phyloP scores from a whole-genome alignment of 2,797 vertebrate genomes.

The Poecilia velifera region DNA sequence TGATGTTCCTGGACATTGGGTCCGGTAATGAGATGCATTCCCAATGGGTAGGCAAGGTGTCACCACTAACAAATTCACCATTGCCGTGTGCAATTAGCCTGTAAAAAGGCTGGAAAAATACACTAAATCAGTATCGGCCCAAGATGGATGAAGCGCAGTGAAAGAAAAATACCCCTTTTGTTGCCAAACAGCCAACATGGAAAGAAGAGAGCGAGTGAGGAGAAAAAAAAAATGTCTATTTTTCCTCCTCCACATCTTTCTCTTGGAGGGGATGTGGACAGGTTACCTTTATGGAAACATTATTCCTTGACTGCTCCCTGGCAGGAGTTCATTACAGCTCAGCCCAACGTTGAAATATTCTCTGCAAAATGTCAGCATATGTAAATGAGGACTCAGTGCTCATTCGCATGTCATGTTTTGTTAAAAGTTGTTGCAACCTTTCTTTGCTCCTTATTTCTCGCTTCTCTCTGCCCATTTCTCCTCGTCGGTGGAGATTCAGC shows the following conservation, averaged over 20 bases:
- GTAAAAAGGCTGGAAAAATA: conserved; percentile 92
- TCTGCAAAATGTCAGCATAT: conserved; percentile 99
- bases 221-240: conserved; percentile 73
- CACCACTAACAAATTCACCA: conserved; percentile 99
- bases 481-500: conserved; percentile 20
- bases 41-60: conserved; percentile 94
- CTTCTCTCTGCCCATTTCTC: conserved; percentile 44
- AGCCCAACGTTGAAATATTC: conserved; percentile 96
- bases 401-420: conserved; percentile 88
- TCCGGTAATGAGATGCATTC: conserved; percentile 98
- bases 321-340: conserved; percentile 99
- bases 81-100: conserved; percentile 95
- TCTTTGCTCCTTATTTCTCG: conserved; percentile 69
- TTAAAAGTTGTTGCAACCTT: conserved; percentile 88
- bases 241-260: conserved; percentile 90
- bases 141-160: conserved; percentile 88
- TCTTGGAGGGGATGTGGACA: conserved; percentile 93
- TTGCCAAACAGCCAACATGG: conserved; percentile 74
- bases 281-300: conserved; percentile 99
- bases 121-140: conserved; percentile 89
- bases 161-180: conserved; percentile 79
- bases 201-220: conserved; percentile 42
- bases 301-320: conserved; percentile 97
- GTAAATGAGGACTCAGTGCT: conserved; percentile 92
- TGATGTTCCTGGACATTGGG: conserved; percentile 98